A percentile compares a stretch with the other conserved stretches of the same genome.
Conservation (phyloP, 2,113 vertebrate genomes). For the Osmerus eperlanus region DNA sequence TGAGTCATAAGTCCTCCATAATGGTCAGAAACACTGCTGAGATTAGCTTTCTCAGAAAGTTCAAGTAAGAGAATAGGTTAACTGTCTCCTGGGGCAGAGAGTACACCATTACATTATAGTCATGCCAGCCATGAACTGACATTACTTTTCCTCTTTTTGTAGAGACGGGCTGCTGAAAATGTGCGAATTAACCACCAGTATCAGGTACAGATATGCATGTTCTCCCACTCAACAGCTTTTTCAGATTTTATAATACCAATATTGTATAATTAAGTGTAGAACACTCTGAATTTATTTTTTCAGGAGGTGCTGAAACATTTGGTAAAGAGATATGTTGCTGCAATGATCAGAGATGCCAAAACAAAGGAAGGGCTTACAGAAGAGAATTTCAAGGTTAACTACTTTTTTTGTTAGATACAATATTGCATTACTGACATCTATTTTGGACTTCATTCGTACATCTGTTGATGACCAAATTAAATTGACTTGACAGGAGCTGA, state of each 20-base stretch:
- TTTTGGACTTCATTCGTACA: background rate
- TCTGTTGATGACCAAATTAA: background rate
- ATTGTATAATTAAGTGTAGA: background rate
- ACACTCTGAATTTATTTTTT: background rate
- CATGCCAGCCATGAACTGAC: conserved; percentile 1
- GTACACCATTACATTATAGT: background rate
- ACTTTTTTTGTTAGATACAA: background rate
- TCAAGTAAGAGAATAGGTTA: background rate
- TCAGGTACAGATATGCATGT: conserved; percentile 77
- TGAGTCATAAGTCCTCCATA: background rate
- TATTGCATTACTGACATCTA: background rate
- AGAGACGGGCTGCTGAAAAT: conserved; percentile 92
- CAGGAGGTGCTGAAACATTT: conserved; percentile 94
- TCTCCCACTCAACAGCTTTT: background rate
- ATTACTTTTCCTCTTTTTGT: conserved; percentile 35
- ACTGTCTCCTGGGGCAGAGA: background rate
- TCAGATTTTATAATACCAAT: background rate
- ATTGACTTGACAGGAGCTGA: conserved; percentile 80
- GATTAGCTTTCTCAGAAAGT: conserved; percentile 1
- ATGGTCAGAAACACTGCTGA: background rate
- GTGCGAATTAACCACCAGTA: conserved; percentile 89
- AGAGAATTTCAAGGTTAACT: conserved; percentile 94
- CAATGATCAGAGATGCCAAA: conserved; percentile 97
- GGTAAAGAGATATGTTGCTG: conserved; percentile 93
- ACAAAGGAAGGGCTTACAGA: conserved; percentile 93